Conservation (phyloP, 2,888 invertebrate genomes). For the Acleris cristana region DNA sequence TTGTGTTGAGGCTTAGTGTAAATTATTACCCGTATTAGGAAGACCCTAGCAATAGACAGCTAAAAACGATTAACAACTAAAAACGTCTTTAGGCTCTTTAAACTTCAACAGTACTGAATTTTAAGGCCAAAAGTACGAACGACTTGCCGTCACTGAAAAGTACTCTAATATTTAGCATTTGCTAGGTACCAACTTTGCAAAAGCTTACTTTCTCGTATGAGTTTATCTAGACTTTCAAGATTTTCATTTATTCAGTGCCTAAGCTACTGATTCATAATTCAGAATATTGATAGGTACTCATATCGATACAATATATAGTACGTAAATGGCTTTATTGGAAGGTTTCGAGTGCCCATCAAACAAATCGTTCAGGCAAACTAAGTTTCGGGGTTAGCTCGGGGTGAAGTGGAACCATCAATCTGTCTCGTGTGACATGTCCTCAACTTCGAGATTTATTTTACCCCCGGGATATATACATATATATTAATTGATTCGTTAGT, state of each 20-base stretch:
- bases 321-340: constrained; percentile 23
- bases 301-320: constrained; percentile 32
- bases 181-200: too few species aligned
- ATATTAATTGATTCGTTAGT: constrained; percentile 2
- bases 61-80: too few species aligned
- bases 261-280: constrained; percentile 22
- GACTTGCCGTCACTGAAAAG: too few species aligned
- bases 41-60: too few species aligned
- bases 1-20: too few species aligned
- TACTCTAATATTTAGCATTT: too few species aligned
- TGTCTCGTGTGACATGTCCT: constrained; percentile 11
- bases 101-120: too few species aligned
- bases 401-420: constrained; percentile 25
- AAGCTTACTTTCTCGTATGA: too few species aligned
- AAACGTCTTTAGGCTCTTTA: too few species aligned
- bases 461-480: not conserved
- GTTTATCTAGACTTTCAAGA: too few species aligned
- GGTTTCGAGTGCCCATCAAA: constrained; percentile 24
- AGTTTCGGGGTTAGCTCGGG: constrained; percentile 21
- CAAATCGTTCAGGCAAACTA: constrained; percentile 25
- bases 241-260: constrained; percentile 3
- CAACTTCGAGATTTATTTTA: constrained; percentile 14
- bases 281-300: constrained; percentile 20
- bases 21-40: too few species aligned
- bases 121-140: too few species aligned